These are phyloP conservation scores for Nothoprocta pentlandii DNA, from an alignment of 2,113 vertebrate species.

Conservation along the genomic window DNA sequence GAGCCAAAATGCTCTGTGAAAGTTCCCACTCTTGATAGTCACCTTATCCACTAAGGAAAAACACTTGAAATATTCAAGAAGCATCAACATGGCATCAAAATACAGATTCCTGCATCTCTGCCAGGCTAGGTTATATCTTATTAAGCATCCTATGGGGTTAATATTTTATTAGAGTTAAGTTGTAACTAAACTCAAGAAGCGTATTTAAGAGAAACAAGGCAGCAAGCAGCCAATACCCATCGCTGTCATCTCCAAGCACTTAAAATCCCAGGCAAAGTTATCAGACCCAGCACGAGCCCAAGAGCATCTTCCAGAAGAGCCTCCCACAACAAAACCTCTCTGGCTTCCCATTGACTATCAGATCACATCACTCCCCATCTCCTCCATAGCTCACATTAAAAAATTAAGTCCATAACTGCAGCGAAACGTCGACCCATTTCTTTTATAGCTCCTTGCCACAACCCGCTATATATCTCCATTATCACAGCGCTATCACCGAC, in stretches of 20 bases:
- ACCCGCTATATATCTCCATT: conserved; percentile 48
- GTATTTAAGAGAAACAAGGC: background rate
- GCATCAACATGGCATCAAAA: background rate
- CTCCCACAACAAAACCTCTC: background rate
- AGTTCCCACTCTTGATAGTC: background rate
- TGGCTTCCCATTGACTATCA: background rate
- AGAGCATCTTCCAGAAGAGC: background rate
- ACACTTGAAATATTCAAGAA: background rate
- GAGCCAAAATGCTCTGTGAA: background rate
- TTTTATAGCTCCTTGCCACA: conserved; percentile 60
- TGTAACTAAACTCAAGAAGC: conserved; percentile 7
- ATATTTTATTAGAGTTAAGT: background rate
- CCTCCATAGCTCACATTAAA: conserved; percentile 59
- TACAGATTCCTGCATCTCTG: background rate
- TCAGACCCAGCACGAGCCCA: background rate
- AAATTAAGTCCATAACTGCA: conserved; percentile 68
- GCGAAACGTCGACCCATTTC: conserved; percentile 39
- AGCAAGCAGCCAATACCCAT: fast-evolving
- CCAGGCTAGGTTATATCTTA: background rate
- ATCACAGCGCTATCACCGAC: background rate
- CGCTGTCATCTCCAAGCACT: background rate
- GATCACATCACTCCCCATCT: conserved; percentile 14
- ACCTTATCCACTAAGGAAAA: background rate
- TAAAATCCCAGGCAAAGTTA: background rate
- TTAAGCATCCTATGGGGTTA: background rate